phyloP scores from a whole-genome alignment of 2,797 vertebrate species.

The Premnoplex brunnescens region DNA sequence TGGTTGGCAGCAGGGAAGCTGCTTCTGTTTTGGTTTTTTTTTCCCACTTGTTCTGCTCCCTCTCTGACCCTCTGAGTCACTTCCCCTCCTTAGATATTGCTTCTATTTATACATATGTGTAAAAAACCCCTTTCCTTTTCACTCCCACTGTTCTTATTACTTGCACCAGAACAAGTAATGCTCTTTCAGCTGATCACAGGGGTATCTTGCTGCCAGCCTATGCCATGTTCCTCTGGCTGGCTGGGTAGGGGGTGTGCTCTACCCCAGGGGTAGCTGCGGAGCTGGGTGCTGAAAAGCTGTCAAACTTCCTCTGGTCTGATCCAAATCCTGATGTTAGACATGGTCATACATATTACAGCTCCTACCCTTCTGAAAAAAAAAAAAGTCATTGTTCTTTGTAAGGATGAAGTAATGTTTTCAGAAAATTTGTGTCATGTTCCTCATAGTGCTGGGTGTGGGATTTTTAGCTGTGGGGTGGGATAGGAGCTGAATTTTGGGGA shows the following conservation, averaged over 20 bases:
- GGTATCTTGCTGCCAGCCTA: not conserved
- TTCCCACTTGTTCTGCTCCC: not conserved
- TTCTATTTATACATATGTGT: constrained; percentile 23
- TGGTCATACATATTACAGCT: not conserved
- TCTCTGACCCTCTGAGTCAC: constrained; percentile 54
- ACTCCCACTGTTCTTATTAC: not conserved
- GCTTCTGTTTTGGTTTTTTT: not conserved
- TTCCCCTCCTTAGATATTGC: constrained; percentile 51
- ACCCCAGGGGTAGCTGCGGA: not conserved
- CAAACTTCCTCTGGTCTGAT: not conserved
- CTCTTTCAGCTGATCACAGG: not conserved
- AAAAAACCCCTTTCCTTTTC: constrained; percentile 23
- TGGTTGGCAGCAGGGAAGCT: not conserved
- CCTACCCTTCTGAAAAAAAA: not conserved
- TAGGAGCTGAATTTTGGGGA: not conserved
- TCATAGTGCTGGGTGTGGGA: not conserved
- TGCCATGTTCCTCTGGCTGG: not conserved
- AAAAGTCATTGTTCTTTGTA: not conserved
- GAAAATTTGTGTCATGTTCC: not conserved
- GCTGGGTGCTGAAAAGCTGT: not conserved
- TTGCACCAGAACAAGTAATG: not conserved
- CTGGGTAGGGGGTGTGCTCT: not conserved
- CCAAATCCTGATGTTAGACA: not conserved
- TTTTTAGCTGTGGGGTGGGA: not conserved
- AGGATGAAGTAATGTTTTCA: constrained; percentile 16